Evolutionary conservation across 2,797 vertebrate genomes (phyloP).

Genomic region (Cottoperca gobio): DNA sequence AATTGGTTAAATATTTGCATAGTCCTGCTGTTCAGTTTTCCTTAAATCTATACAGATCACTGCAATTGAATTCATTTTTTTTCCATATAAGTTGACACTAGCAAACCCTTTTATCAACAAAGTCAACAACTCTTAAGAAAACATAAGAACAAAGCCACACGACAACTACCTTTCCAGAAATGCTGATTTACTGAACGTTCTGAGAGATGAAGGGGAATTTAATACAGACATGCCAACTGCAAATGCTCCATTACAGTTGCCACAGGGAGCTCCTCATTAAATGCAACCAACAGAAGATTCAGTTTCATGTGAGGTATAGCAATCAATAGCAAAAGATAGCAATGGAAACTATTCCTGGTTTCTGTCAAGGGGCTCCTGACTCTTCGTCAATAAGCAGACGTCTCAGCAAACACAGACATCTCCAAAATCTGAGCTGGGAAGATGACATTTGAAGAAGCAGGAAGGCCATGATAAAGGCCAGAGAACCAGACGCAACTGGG

Average conservation of each 20-base stretch:
- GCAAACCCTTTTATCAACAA: slow-evolving; percentile 21
- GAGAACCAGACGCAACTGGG: slow-evolving; percentile 37
- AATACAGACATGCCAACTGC: slow-evolving; percentile 62
- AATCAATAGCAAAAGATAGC: slow-evolving; percentile 71
- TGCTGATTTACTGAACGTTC: slow-evolving; percentile 57
- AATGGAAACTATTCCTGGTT: slow-evolving; percentile 71
- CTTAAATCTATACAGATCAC: slow-evolving; percentile 28
- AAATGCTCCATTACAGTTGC: slow-evolving; percentile 71
- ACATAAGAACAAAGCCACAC: slow-evolving; percentile 34
- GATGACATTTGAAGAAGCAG: slow-evolving; percentile 44
- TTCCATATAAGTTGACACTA: slow-evolving; percentile 8
- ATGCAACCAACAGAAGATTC: slow-evolving; percentile 70
- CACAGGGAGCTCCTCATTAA: slow-evolving; percentile 73
- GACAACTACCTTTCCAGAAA: slow-evolving; percentile 34
- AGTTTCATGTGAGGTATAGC: slow-evolving; percentile 70
- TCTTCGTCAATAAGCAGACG: slow-evolving; percentile 71
- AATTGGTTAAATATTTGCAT: slow-evolving; percentile 26
- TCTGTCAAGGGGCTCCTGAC: slow-evolving; percentile 59
- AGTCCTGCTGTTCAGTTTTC: slow-evolving; percentile 11
- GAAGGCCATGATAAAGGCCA: slow-evolving; percentile 28
- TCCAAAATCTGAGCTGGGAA: slow-evolving; percentile 43
- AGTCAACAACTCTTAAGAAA: slow-evolving; percentile 10
- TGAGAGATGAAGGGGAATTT: slow-evolving; percentile 62
- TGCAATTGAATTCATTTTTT: slow-evolving; percentile 5
- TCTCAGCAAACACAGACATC: slow-evolving; percentile 68